A percentile compares a stretch with the other conserved stretches of the same genome.
phyloP scores from a whole-genome alignment of 1,140 invertebrate species.

The Drosophila obscura region DNA sequence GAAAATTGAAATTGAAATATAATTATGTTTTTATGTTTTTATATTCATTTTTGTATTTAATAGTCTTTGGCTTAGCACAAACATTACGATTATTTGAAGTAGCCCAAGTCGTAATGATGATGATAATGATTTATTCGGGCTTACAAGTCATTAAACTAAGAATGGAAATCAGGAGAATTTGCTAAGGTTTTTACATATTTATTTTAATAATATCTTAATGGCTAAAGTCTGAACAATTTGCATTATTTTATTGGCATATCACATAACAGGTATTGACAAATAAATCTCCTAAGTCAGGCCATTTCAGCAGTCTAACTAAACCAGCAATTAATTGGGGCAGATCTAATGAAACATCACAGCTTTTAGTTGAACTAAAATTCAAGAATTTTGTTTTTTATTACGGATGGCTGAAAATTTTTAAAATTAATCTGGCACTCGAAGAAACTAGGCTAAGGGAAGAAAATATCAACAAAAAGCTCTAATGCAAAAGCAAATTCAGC shows the following conservation, averaged over 20 bases:
- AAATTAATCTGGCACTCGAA: slow-evolving; percentile 50
- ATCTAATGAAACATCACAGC: slow-evolving; percentile 68
- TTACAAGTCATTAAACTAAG: neutral
- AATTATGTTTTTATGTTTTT: no score
- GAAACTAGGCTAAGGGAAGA: slow-evolving; percentile 12
- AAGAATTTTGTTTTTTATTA: slow-evolving; percentile 41
- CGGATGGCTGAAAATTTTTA: slow-evolving; percentile 50
- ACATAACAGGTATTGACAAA: slow-evolving; percentile 30
- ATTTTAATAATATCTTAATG: slow-evolving; percentile 15
- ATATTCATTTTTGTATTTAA: no score
- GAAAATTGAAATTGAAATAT: no score
- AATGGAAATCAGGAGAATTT: neutral
- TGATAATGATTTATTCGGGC: slow-evolving; percentile 8
- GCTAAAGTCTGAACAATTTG: slow-evolving; percentile 20
- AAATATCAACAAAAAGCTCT: neutral
- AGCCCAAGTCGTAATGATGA: no score
- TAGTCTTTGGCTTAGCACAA: neutral
- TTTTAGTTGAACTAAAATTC: slow-evolving; percentile 71
- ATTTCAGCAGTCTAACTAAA: slow-evolving; percentile 16
- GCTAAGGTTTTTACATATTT: neutral
- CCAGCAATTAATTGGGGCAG: slow-evolving; percentile 11
- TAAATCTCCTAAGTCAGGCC: slow-evolving; percentile 39
- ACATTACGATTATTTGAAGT: neutral
- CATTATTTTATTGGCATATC: slow-evolving; percentile 40
- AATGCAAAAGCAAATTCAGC: slow-evolving; percentile 72